Percentiles rank a stretch among this genome's conserved stretches.
These are phyloP conservation scores for Cephus cinctus DNA, from an alignment of 1,140 invertebrate genomes.

Conservation along the genomic window DNA sequence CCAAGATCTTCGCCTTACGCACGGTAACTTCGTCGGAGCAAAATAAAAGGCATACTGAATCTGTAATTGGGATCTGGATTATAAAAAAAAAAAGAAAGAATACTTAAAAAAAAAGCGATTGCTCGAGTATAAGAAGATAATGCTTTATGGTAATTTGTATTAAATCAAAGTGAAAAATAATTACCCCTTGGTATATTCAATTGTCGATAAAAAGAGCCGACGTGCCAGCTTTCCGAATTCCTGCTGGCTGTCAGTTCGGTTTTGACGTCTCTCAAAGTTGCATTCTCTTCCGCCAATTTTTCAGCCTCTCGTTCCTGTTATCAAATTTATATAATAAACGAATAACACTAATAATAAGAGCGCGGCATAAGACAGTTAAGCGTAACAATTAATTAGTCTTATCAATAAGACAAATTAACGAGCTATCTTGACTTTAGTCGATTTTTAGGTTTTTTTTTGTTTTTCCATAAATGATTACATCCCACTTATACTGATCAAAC, in stretches of 20 bases:
- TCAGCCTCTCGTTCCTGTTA: constrained; percentile 47
- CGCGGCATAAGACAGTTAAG: not conserved
- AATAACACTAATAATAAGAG: constrained; percentile 1
- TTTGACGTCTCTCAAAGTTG: constrained; percentile 39
- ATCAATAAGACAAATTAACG: too few species aligned
- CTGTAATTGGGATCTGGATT: not conserved
- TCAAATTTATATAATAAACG: not conserved
- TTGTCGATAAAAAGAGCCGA: constrained; percentile 42
- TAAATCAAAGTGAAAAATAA: too few species aligned
- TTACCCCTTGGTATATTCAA: constrained; percentile 43
- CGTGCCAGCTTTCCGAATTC: constrained; percentile 44
- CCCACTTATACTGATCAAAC: constrained; percentile 41
- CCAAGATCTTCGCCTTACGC: too few species aligned
- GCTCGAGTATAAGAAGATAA: constrained; percentile 8
- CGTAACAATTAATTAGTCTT: constrained; percentile 3
- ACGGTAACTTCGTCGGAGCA: not conserved
- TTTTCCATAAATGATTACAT: constrained; percentile 29
- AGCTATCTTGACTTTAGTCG: constrained; percentile 7
- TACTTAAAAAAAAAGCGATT: not conserved
- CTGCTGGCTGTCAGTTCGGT: constrained; percentile 35
- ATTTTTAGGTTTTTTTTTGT: constrained; percentile 4
- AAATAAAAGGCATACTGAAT: not conserved
- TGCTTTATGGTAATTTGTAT: not conserved
- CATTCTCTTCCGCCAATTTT: constrained; percentile 37
- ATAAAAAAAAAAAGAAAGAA: not conserved